Evolutionary conservation across 1,140 invertebrate genomes (phyloP).

Genomic region (Protaetia brevitarsis): DNA sequence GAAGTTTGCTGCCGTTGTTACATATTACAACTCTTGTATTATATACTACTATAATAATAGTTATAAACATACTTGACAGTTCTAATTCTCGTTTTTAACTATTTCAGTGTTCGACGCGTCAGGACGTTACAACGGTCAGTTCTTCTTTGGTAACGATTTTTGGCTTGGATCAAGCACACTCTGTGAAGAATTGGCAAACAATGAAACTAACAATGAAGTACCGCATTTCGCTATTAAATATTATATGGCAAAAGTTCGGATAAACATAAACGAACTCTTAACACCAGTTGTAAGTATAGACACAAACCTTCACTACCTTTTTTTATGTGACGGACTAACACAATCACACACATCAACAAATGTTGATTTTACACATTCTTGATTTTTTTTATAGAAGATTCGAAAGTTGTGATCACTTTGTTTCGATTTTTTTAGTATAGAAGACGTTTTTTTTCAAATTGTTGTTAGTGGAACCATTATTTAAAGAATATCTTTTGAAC

Average conservation of each 20-base stretch:
- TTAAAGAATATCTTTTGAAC: no score
- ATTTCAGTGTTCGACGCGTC: conserved; percentile 75
- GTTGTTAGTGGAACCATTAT: no score
- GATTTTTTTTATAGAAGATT: no score
- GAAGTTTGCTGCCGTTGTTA: no score
- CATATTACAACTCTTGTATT: no score
- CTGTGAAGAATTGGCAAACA: conserved; percentile 58
- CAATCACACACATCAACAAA: no score
- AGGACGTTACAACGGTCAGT: conserved; percentile 74
- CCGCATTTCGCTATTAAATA: conserved; percentile 63
- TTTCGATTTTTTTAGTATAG: no score
- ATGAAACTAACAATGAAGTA: conserved; percentile 50
- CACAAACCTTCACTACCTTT: background rate
- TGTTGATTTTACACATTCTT: no score
- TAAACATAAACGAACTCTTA: conserved; percentile 59
- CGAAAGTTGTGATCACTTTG: no score
- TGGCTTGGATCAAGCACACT: conserved; percentile 72
- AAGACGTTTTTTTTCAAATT: no score
- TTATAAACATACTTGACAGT: background rate
- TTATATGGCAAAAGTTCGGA: conserved; percentile 62
- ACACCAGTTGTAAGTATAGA: conserved; percentile 58
- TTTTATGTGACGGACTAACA: background rate
- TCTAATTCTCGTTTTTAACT: conserved; percentile 28
- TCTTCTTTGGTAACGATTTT: conserved; percentile 78
- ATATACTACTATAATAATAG: conserved; percentile 30